Evolutionary conservation across 2,113 vertebrate species (phyloP).

Genomic region (Sterrhoptilus dennistouni): DNA sequence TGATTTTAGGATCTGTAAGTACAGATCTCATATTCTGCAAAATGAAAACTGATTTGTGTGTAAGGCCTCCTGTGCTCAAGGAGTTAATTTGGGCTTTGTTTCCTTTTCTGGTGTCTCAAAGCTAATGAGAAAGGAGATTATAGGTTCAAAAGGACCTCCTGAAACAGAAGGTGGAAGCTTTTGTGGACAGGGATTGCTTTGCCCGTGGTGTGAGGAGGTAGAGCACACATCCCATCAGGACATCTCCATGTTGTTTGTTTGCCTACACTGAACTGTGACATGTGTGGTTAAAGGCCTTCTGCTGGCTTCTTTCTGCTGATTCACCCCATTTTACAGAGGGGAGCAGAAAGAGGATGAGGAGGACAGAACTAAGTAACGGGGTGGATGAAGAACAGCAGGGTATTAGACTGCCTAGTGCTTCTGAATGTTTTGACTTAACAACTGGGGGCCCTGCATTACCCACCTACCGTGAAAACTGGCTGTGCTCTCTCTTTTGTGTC

Average conservation of each 20-base stretch:
- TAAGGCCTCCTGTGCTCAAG: neutral
- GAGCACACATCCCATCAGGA: neutral
- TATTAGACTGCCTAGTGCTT: slow-evolving; percentile 55
- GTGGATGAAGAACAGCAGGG: slow-evolving; percentile 42
- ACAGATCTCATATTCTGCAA: neutral
- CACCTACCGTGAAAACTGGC: slow-evolving; percentile 58
- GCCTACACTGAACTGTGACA: neutral
- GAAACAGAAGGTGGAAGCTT: neutral
- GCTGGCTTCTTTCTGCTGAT: slow-evolving; percentile 32
- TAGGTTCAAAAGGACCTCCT: neutral
- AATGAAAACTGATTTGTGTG: neutral
- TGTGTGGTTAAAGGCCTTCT: neutral
- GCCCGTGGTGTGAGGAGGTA: neutral
- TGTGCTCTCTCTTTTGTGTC: slow-evolving; percentile 60
- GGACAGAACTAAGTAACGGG: neutral
- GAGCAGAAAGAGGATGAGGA: slow-evolving; percentile 27
- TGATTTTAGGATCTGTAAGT: neutral
- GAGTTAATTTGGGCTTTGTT: neutral
- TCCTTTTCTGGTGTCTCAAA: neutral
- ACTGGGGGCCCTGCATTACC: slow-evolving; percentile 55
- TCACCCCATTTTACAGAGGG: neutral
- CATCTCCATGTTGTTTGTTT: neutral
- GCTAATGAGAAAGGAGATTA: neutral
- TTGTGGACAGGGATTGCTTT: neutral
- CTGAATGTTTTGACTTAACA: slow-evolving; percentile 31